phyloP scores from a whole-genome alignment of 2,888 invertebrate genomes.

The Pedicia rivosa region DNA sequence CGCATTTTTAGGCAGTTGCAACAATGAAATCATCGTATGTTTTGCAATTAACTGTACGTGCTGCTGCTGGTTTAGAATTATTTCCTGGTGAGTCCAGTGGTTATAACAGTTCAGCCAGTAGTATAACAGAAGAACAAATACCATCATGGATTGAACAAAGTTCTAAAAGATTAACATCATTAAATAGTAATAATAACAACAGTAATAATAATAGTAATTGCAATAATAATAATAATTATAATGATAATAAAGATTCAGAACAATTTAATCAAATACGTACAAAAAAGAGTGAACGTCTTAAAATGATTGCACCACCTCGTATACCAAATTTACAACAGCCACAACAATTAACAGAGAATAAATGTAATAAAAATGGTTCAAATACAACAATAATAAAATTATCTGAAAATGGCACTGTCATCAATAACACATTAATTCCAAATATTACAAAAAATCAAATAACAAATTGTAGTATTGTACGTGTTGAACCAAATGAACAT shows the following conservation, averaged over 20 bases:
- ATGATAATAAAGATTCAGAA: too few relatives aligned
- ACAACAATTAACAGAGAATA: too few relatives aligned
- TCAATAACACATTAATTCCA: conserved; percentile 39
- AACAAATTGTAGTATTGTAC: neutral
- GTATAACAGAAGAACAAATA: conserved; percentile 58
- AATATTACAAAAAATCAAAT: conserved; percentile 9
- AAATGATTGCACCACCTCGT: too few relatives aligned
- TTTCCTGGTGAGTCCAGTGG: conserved; percentile 72
- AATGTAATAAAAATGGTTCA: conserved; percentile 20
- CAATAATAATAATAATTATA: too few relatives aligned
- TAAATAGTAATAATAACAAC: too few relatives aligned
- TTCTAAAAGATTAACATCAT: conserved; percentile 50
- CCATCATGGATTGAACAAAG: conserved; percentile 45
- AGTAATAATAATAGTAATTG: too few relatives aligned
- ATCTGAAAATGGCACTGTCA: conserved; percentile 53
- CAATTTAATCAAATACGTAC: neutral
- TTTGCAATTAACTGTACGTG: conserved; percentile 58
- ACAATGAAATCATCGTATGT: conserved; percentile 64
- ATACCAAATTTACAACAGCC: too few relatives aligned
- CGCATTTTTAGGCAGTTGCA: conserved; percentile 53
- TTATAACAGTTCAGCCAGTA: conserved; percentile 72
- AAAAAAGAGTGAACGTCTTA: too few relatives aligned
- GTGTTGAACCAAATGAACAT: neutral
- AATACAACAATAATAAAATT: conserved; percentile 59
- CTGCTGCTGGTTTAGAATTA: conserved; percentile 61